Base-by-base conservation (phyloP, 2,113 vertebrate species). In the Brachypodius melanocephalos region DNA sequence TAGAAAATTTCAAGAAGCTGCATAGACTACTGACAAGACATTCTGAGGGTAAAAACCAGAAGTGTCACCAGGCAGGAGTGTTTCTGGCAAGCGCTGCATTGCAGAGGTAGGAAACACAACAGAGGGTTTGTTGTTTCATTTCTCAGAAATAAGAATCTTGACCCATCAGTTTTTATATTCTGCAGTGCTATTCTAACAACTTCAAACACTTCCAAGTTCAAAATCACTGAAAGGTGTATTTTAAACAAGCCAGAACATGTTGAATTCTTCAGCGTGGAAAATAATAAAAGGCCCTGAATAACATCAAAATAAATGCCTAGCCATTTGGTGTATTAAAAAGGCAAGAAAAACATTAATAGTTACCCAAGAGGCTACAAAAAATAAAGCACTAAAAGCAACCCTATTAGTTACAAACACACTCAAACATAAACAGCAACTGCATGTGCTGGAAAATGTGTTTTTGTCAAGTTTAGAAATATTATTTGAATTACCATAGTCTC, bases 131-230 rank as follows among this genome's bases (percentile, higher is more conserved):
- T 40, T 89, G 74, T 77, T 83, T 92, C 68, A 54, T 88, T 96
- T 93, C 85, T 77, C 63, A 92, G 58, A 83, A 40, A 8, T 25
- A 46, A 83, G 72, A 77, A 84, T 58, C 55, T 92, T n/a, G 55
- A 94, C 92, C 75, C 63, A 88, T 83, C 67, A n/a, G 10, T 7
- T 88, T 95, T 80, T 85, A 77, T 71, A 91, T 83, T 95, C 75
- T 67, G 75, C 75, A 69, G 51, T 31, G 75, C 32, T 90, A 51
- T 54, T 85, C 61, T 46, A 85, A 85, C 22, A 11, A 88, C 85
- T 94, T 94, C 94, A 96, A 94, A 93, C 90, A 83, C 85, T 73
- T 72, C 9, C 66, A 42, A 76, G 78, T 88, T 93, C 82, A 91
- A 85, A 93, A 93, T 69, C 75, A 85, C 20, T 85, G 74, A 94